Conservation (phyloP, 1,140 invertebrate genomes). For the Rhagoletis zephyria region DNA sequence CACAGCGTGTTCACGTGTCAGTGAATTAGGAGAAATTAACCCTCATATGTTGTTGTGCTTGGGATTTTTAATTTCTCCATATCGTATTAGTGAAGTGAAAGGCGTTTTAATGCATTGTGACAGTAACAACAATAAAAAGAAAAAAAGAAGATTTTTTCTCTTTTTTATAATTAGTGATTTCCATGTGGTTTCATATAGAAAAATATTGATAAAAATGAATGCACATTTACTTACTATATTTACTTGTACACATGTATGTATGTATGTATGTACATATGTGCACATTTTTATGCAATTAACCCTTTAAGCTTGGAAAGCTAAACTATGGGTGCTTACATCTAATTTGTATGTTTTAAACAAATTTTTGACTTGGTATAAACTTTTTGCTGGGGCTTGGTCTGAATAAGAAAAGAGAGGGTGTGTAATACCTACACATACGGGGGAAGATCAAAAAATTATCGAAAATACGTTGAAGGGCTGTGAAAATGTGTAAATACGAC, state of each 20-base stretch:
- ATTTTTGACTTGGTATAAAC: too few species aligned
- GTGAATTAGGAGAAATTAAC: conserved; percentile 36
- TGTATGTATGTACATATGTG: background rate
- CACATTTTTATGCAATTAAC: conserved; percentile 26
- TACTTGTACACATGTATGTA: too few species aligned
- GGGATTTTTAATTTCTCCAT: conserved; percentile 2
- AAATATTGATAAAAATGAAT: background rate
- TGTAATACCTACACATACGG: too few species aligned
- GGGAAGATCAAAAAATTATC: too few species aligned
- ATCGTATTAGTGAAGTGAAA: conserved; percentile 19
- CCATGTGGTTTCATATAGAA: background rate
- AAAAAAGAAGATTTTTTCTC: background rate
- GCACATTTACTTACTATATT: background rate
- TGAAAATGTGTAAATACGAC: too few species aligned
- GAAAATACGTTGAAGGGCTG: too few species aligned
- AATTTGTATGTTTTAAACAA: background rate
- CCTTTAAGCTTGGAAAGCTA: background rate
- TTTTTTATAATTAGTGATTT: conserved; percentile 19
- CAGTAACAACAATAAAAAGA: conserved; percentile 6
- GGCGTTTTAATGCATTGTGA: conserved; percentile 23
- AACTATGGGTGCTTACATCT: background rate
- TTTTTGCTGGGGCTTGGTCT: too few species aligned
- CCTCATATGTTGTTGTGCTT: background rate
- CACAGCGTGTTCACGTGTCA: background rate
- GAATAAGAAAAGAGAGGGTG: too few species aligned